Base-by-base conservation (phyloP, 1,140 invertebrate species). In the Hormaphis cornu region DNA sequence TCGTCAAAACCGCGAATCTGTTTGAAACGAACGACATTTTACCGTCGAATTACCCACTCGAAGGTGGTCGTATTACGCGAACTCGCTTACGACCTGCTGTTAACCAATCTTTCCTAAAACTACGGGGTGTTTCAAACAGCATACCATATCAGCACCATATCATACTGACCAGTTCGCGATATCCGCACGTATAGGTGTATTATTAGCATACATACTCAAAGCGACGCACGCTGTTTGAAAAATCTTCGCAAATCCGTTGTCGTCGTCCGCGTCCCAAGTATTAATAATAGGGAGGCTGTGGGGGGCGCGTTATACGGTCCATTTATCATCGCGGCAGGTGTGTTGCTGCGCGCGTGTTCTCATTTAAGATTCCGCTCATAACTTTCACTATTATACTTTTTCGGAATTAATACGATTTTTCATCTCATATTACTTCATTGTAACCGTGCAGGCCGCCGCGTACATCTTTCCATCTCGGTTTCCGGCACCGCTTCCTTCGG, bases 381-480 rank as follows among this genome's bases (percentile, higher is more conserved):
- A 66, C 61, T 66, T 66, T 66, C 50, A 66, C 50, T 66, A 50
- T 66, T 66, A 66, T 66, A 66, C 61, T 66, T 66, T 66, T 66
- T 66, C 61, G 30, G 61, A 66, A 66, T 66, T 66, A 66, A 66
- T 66, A 66, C 61, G 61, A 66, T 66, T 66, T 66, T 66, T 66
- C 61, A 66, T 66, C 42, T 66, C 50, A 66, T 66, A 66, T 66
- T 66, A 66, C 61, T 66, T 66, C 61, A 66, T 66, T 66, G 61
- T 66, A 66, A 66, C 61, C 16, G n/a, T n/a, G n/a, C n/a, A 66
- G 61, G 50, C 33, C 42, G n/a, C n/a, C n/a, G n/a, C 61, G 61
- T 66, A 66, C 61, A 66, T 66, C 61, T 66, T 66, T 66, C 61
- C 61, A 66, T 66, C 61, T 48, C 44, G 30, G 61, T 66, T 66